Conservation (phyloP, 1,140 invertebrate genomes). For the Drosophila melanica region DNA sequence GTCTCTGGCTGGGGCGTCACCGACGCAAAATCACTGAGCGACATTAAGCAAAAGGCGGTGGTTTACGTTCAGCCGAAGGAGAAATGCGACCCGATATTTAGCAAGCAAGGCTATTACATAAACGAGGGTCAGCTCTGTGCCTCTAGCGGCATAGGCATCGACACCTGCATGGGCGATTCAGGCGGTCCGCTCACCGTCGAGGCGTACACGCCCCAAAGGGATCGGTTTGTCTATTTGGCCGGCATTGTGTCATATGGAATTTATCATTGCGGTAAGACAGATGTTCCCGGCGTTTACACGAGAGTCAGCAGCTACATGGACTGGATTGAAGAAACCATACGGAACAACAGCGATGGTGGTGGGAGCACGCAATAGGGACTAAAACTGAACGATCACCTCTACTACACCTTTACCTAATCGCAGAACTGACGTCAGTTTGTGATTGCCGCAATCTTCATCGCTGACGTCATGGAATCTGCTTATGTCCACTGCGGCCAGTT, state of each 20-base stretch:
- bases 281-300: slow-evolving; percentile 61
- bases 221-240: slow-evolving; percentile 54
- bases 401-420: too few species aligned
- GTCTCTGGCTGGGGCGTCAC: slow-evolving; percentile 93
- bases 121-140: slow-evolving; percentile 62
- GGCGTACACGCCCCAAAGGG: slow-evolving; percentile 27
- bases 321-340: slow-evolving; percentile 62
- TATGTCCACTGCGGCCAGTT: too few species aligned
- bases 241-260: slow-evolving; percentile 61
- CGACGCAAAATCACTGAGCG: slow-evolving; percentile 84
- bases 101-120: background rate
- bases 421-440: background rate
- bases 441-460: too few species aligned
- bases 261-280: slow-evolving; percentile 27
- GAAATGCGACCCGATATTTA: slow-evolving; percentile 41
- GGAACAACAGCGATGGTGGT: slow-evolving; percentile 19
- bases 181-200: slow-evolving; percentile 68
- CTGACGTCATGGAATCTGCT: too few species aligned
- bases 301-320: slow-evolving; percentile 56
- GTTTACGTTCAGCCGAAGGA: slow-evolving; percentile 45
- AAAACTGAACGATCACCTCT: too few species aligned
- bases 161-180: slow-evolving; percentile 71
- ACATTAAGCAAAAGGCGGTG: slow-evolving; percentile 59
- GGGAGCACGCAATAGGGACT: background rate
- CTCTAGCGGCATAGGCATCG: slow-evolving; percentile 49